Evolutionary conservation across 2,797 vertebrate species (phyloP).

Genomic region (Psittacula echo): DNA sequence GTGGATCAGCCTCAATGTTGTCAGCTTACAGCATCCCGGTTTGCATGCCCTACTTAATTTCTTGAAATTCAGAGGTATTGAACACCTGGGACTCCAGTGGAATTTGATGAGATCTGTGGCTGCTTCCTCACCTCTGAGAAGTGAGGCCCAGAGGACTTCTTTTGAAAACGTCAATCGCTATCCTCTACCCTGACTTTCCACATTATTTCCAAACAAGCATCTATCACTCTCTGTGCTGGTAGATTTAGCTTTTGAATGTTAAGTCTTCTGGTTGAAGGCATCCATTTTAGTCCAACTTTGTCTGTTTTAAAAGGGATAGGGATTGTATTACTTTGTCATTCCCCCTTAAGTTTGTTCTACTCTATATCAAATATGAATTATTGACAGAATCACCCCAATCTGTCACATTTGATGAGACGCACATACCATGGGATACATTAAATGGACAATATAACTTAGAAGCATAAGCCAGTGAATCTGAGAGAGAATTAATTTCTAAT

Average conservation of each 20-base stretch:
- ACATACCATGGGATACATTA: slow-evolving; percentile 21
- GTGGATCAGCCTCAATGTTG: background rate
- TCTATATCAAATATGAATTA: slow-evolving; percentile 56
- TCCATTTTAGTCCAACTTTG: background rate
- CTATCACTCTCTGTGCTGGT: background rate
- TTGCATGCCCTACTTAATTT: slow-evolving; percentile 36
- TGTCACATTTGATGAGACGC: slow-evolving; percentile 51
- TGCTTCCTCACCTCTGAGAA: slow-evolving; percentile 33
- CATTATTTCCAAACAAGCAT: slow-evolving; percentile 11
- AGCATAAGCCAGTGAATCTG: slow-evolving; percentile 10
- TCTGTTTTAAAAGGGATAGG: slow-evolving; percentile 4
- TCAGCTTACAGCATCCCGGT: background rate
- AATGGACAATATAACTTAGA: slow-evolving; percentile 29
- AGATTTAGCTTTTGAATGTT: slow-evolving; percentile 19
- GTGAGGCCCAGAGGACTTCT: slow-evolving; percentile 3
- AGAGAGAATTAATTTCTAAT: slow-evolving; percentile 43
- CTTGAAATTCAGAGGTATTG: slow-evolving; percentile 24
- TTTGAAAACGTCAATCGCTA: slow-evolving; percentile 4
- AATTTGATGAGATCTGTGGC: slow-evolving; percentile 28
- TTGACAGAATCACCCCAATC: slow-evolving; percentile 63
- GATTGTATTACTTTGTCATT: slow-evolving; percentile 36
- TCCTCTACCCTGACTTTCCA: background rate
- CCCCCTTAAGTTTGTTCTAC: slow-evolving; percentile 42
- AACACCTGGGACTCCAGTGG: background rate
- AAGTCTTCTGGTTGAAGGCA: background rate